A percentile compares a stretch with the other conserved stretches of the same genome.
phyloP scores from a whole-genome alignment of 2,888 invertebrate species.

The Ophioninae sp. region DNA sequence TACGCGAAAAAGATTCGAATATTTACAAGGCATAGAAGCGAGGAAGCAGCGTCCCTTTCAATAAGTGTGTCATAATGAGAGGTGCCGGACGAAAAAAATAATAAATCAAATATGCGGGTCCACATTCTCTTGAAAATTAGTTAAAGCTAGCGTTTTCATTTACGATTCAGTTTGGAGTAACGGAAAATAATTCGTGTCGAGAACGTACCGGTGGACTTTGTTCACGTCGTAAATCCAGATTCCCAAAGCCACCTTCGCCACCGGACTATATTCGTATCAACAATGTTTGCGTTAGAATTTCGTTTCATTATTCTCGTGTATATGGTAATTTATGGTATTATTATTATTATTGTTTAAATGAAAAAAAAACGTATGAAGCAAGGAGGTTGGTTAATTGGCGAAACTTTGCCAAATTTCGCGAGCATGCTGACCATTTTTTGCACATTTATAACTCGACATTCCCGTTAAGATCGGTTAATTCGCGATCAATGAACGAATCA shows the following conservation, averaged over 20 bases:
- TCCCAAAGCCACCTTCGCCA: slow-evolving; percentile 80
- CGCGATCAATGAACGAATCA: no score
- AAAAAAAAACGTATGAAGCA: not conserved
- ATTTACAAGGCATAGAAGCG: slow-evolving; percentile 7
- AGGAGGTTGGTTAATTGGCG: slow-evolving; percentile 1
- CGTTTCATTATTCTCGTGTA: not conserved
- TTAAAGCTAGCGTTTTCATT: not conserved
- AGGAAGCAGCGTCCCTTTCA: slow-evolving; percentile 1
- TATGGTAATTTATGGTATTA: not conserved
- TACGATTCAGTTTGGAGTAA: not conserved
- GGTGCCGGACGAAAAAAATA: slow-evolving; percentile 9
- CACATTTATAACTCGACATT: not conserved
- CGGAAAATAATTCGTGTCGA: slow-evolving; percentile 39
- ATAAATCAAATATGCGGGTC: slow-evolving; percentile 5
- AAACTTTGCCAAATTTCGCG: slow-evolving; percentile 28
- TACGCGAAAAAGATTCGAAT: not conserved
- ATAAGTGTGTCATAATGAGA: slow-evolving; percentile 7
- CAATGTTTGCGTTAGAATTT: slow-evolving; percentile 66
- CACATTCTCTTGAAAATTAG: slow-evolving; percentile 3
- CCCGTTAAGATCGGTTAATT: not conserved
- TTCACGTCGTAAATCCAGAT: slow-evolving; percentile 79
- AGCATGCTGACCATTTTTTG: slow-evolving; percentile 42
- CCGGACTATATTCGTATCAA: slow-evolving; percentile 76
- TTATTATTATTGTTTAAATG: not conserved
- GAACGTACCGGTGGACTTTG: slow-evolving; percentile 80